These are phyloP conservation scores for Poecilia gillii DNA, from an alignment of 2,797 vertebrate species.

Conservation along the genomic window DNA sequence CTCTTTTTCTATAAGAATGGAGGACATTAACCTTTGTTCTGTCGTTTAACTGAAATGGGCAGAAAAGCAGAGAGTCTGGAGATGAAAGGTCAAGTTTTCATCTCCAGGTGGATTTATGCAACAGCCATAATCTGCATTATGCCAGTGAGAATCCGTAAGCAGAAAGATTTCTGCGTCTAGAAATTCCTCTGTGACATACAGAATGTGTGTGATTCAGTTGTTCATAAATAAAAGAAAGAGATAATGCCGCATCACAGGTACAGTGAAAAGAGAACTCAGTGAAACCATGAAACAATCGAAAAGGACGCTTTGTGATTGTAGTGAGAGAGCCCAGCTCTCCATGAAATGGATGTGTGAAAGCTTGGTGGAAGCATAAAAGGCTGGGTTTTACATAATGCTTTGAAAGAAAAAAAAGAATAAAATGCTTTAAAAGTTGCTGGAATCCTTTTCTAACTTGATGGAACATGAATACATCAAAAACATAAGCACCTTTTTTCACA, in stretches of 20 bases:
- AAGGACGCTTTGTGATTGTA: conserved; percentile 11
- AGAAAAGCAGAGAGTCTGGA: not conserved
- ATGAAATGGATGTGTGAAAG: not conserved
- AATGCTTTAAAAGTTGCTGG: not conserved
- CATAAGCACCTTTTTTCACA: not conserved
- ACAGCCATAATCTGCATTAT: not conserved
- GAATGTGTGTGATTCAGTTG: not conserved
- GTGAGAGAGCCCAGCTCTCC: not conserved
- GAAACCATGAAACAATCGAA: not conserved
- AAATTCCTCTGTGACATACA: not conserved
- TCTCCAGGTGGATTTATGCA: not conserved
- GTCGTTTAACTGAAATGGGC: not conserved
- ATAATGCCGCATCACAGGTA: not conserved
- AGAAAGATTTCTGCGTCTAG: not conserved
- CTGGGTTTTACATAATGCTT: not conserved
- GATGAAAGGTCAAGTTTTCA: not conserved
- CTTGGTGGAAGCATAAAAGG: not conserved
- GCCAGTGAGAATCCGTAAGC: not conserved
- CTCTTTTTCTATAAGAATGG: not conserved
- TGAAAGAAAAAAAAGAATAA: not conserved
- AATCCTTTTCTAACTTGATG: not conserved
- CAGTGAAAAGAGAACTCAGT: not conserved
- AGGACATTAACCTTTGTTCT: not conserved
- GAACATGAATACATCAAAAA: not conserved
- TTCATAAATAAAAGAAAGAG: not conserved